Conservation (phyloP, 2,113 vertebrate species). For the Silurus glanis region DNA sequence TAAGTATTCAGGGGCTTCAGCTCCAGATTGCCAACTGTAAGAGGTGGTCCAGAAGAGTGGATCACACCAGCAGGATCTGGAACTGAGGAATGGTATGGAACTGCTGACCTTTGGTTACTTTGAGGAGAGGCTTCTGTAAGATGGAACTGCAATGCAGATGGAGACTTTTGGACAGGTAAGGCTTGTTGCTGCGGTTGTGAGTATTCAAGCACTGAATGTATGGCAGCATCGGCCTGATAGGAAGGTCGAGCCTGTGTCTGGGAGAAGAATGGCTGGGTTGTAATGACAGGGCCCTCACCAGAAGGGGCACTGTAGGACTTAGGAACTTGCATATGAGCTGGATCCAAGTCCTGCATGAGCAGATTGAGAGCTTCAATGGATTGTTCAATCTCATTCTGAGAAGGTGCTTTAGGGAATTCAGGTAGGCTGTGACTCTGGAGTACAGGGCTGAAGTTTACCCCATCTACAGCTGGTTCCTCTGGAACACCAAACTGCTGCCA, state of each 20-base stretch:
- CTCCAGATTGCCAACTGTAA: constrained; percentile 63
- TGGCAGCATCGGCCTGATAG: constrained; percentile 61
- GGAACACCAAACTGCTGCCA: constrained; percentile 88
- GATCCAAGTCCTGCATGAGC: constrained; percentile 90
- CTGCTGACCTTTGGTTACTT: constrained; percentile 52
- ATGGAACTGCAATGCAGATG: constrained; percentile 54
- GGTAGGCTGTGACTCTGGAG: constrained; percentile 83
- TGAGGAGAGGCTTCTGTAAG: constrained; percentile 53
- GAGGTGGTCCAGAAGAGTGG: constrained; percentile 31
- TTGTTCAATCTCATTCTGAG: constrained; percentile 91
- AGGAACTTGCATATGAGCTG: constrained; percentile 68
- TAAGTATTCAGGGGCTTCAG: constrained; percentile 67
- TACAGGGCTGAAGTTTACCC: constrained; percentile 63
- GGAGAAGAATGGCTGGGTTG: constrained; percentile 80
- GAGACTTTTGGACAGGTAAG: constrained; percentile 42
- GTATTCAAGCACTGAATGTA: constrained; percentile 55
- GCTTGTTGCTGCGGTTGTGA: constrained; percentile 42
- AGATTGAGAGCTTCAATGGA: constrained; percentile 94
- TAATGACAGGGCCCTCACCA: constrained; percentile 72
- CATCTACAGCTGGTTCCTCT: constrained; percentile 73
- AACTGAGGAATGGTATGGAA: constrained; percentile 41
- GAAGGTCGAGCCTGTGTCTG: constrained; percentile 68
- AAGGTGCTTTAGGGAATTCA: constrained; percentile 83
- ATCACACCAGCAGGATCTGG: constrained; percentile 61
- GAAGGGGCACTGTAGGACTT: constrained; percentile 86